Evolutionary conservation across 1,140 invertebrate genomes (phyloP).

Genomic region (Drosophila varians): DNA sequence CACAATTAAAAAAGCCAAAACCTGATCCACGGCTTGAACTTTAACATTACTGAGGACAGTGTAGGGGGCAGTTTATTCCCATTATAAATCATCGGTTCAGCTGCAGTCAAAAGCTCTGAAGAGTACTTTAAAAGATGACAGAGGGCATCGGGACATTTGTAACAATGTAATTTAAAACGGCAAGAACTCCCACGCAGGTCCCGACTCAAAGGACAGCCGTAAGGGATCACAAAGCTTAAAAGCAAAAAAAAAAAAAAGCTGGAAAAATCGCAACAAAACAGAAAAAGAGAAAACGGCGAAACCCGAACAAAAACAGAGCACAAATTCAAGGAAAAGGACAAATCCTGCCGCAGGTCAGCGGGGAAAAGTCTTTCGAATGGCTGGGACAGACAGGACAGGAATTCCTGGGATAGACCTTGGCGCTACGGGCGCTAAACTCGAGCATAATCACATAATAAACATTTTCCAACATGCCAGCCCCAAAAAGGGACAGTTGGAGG

Average conservation of each 20-base stretch:
- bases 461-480: slow-evolving; percentile 41
- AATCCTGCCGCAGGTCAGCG: slow-evolving; percentile 60
- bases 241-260: slow-evolving; percentile 17
- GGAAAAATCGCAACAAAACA: slow-evolving; percentile 1
- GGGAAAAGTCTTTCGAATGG: slow-evolving; percentile 17
- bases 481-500: slow-evolving; percentile 44
- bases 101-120: slow-evolving; percentile 7
- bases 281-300: slow-evolving; percentile 15
- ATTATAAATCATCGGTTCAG: slow-evolving; percentile 25
- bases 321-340: slow-evolving; percentile 56
- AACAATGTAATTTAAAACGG: slow-evolving; percentile 72
- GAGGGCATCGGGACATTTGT: slow-evolving; percentile 35
- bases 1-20: slow-evolving; percentile 24
- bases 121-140: slow-evolving; percentile 5
- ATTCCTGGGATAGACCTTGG: slow-evolving; percentile 34
- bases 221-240: slow-evolving; percentile 44
- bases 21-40: slow-evolving; percentile 29
- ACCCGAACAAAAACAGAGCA: slow-evolving; percentile 54
- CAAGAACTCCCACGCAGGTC: slow-evolving; percentile 49
- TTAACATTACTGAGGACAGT: slow-evolving; percentile 8
- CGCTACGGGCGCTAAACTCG: slow-evolving; percentile 60
- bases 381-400: slow-evolving; percentile 11
- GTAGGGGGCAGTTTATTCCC: neutral
- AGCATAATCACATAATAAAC: slow-evolving; percentile 81
- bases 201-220: slow-evolving; percentile 39